Evolutionary conservation across 2,113 vertebrate species (phyloP).

Genomic region (Thalassoma bifasciatum): DNA sequence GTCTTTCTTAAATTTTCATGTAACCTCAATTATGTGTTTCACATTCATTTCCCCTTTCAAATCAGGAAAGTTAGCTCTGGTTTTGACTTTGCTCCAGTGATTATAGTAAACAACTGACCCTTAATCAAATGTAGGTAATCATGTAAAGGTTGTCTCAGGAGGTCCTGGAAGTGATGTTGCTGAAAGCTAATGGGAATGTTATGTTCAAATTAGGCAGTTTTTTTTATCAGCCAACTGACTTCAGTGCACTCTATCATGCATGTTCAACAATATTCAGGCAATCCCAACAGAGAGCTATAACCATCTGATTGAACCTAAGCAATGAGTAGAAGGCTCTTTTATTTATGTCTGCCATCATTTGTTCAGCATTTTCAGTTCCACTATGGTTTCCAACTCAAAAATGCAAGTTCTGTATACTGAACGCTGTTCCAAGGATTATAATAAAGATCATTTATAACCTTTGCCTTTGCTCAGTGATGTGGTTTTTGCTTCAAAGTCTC

Average conservation of each 20-base stretch:
- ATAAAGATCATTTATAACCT: slow-evolving; percentile 86
- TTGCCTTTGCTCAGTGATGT: slow-evolving; percentile 41
- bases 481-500: no score
- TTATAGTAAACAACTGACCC: background rate
- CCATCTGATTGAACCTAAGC: slow-evolving; percentile 18
- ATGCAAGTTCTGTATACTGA: slow-evolving; percentile 82
- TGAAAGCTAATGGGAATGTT: background rate
- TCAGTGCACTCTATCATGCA: slow-evolving; percentile 57
- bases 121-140: background rate
- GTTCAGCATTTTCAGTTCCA: slow-evolving; percentile 48
- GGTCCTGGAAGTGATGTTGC: background rate
- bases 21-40: background rate
- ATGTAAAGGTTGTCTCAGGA: background rate
- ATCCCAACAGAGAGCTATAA: slow-evolving; percentile 37
- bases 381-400: slow-evolving; percentile 59
- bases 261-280: slow-evolving; percentile 47
- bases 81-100: background rate
- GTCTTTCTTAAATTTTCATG: background rate
- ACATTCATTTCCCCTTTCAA: background rate
- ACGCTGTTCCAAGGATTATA: slow-evolving; percentile 82
- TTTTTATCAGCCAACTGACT: slow-evolving; percentile 34
- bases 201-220: slow-evolving; percentile 18
- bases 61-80: background rate
- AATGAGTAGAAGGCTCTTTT: slow-evolving; percentile 2
- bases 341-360: slow-evolving; percentile 49